Evolutionary conservation across 2,888 invertebrate species (phyloP), one percentile per base, ranked within the genome.

Genomic region (Andrena marginata): DNA sequence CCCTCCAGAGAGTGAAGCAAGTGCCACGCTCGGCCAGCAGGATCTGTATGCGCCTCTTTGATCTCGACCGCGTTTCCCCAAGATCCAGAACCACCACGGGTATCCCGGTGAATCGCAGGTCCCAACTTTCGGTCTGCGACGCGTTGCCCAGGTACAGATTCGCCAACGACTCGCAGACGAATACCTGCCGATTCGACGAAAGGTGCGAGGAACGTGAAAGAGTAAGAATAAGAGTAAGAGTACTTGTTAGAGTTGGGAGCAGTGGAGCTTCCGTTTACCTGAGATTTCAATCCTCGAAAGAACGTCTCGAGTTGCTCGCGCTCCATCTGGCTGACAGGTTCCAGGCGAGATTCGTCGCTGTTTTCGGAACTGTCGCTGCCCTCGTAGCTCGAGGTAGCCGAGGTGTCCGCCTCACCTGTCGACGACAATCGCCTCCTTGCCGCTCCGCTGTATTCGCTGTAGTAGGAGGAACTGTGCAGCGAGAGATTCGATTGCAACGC

Each of bases 1-100:
- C 97, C 87, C 96, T 96, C 97, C 97, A 98, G 29, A 98, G 94
- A 75, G 96, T 96, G 93, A 98, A 97, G 76, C 97, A 97, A 1
- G 97, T 97, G 20, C 97, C 97, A 48, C 97, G 95, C 92, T 97
- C 97, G 2, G 97, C 97, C 69, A 97, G 93, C 2, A 97, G 95
- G 56, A 97, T 95, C 85, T 96, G 96, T 13, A 97, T 96, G 31
- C 96, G 95, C 42, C 97, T 95, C 89, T 96, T 96, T 82, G 95
- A 95, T 77, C 97, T 94, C 26, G 97, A 96, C 74, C 96, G 95
- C 13, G 97, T 96, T 90, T 97, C 97, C 0, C 97, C 98, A 59
- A 96, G 95, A 94, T 98, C 97, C 79, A 97, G 95, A 6, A 98
- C 94, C 13, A 98, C 95, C 3, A 97, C 96, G 0, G 97, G 97